A percentile compares a stretch with the other conserved stretches of the same genome.
Evolutionary conservation across 2,797 vertebrate genomes (phyloP).

Genomic region (Sylvilagus floridanus): DNA sequence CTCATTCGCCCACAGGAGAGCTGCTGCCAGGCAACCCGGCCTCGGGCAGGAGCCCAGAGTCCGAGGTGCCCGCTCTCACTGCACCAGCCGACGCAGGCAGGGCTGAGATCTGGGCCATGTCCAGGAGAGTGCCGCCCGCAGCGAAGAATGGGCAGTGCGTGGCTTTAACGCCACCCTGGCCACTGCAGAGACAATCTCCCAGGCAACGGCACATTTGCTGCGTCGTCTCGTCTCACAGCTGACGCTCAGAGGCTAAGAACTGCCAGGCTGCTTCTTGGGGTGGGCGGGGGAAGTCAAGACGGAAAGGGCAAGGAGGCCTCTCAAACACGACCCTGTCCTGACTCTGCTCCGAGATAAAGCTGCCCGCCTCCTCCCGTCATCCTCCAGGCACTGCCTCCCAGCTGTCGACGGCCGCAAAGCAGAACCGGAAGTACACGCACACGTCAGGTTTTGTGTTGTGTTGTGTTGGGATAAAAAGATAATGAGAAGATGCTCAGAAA

Average conservation of each 20-base stretch:
- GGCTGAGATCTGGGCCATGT: not conserved
- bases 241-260: slow-evolving; percentile 27
- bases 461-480: not conserved
- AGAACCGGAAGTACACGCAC: not conserved
- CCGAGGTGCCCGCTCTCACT: fast-evolving
- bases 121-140: not conserved
- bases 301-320: not conserved
- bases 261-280: not conserved
- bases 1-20: fast-evolving
- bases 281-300: not conserved
- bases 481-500: not conserved
- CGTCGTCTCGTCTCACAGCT: not conserved
- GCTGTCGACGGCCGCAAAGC: not conserved
- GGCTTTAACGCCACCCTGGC: not conserved
- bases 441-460: not conserved
- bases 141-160: not conserved
- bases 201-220: not conserved
- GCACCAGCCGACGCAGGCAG: fast-evolving
- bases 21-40: not conserved
- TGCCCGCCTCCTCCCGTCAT: not conserved
- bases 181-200: not conserved
- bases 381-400: not conserved
- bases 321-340: not conserved
- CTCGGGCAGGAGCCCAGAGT: not conserved
- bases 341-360: slow-evolving; percentile 24